phyloP scores from a whole-genome alignment of 53 echinoderm and acorn worm genomes.

The Echinarachnius parma region DNA sequence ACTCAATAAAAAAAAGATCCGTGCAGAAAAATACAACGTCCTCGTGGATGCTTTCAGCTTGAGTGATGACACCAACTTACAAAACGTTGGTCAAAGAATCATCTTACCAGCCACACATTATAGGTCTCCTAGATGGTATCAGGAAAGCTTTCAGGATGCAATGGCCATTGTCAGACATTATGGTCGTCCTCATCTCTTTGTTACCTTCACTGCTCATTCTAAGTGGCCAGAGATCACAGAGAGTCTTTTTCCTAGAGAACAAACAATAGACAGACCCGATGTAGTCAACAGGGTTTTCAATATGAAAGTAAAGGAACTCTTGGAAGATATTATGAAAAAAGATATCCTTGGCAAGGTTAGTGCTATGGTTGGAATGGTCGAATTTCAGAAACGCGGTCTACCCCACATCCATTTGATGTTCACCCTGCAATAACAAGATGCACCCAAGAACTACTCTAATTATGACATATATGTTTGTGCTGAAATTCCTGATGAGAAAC shows the following conservation, averaged over 20 bases:
- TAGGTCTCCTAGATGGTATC: slow-evolving; percentile 47
- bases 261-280: slow-evolving; percentile 42
- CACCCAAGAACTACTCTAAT: slow-evolving; percentile 33
- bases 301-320: slow-evolving; percentile 34
- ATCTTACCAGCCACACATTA: slow-evolving; percentile 39
- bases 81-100: slow-evolving; percentile 28
- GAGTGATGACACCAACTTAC: slow-evolving; percentile 36
- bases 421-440: slow-evolving; percentile 33
- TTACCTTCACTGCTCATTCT: slow-evolving; percentile 61
- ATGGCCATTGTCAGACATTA: slow-evolving; percentile 56
- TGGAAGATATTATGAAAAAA: slow-evolving; percentile 34
- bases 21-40: slow-evolving; percentile 53
- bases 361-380: slow-evolving; percentile 34
- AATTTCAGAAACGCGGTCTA: slow-evolving; percentile 55
- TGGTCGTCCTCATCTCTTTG: slow-evolving; percentile 58
- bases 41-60: slow-evolving; percentile 44
- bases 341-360: slow-evolving; percentile 45
- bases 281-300: slow-evolving; percentile 42
- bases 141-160: slow-evolving; percentile 46
- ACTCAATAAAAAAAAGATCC: slow-evolving; percentile 30
- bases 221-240: slow-evolving; percentile 52
- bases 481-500: slow-evolving; percentile 26
- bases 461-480: slow-evolving; percentile 35
- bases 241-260: slow-evolving; percentile 26
- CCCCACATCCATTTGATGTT: slow-evolving; percentile 48